Evolutionary conservation across 2,113 vertebrate genomes (phyloP).

Genomic region (Camelus dromedarius): DNA sequence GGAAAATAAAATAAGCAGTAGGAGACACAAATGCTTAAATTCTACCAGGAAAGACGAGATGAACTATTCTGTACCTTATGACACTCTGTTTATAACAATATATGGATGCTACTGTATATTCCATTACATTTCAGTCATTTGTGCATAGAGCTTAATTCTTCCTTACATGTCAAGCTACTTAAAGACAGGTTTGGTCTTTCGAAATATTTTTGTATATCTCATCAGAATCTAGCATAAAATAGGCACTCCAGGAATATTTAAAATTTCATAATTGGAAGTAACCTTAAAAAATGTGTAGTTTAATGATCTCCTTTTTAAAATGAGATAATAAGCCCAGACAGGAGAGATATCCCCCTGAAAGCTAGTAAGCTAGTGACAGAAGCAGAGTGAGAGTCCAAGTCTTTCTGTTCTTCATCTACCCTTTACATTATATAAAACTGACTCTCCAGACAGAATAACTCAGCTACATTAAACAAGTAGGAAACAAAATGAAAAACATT

Average conservation of each 20-base stretch:
- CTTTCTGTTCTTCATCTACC: background rate
- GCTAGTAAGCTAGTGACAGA: background rate
- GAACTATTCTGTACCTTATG: background rate
- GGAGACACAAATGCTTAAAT: constrained; percentile 41
- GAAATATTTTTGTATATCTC: constrained; percentile 58
- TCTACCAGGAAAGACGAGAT: background rate
- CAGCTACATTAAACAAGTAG: background rate
- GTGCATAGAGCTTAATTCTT: background rate
- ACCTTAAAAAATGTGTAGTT: constrained; percentile 1
- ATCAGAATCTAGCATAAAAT: constrained; percentile 24
- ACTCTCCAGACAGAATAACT: constrained; percentile 1
- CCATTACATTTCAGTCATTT: constrained; percentile 19
- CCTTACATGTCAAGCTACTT: background rate
- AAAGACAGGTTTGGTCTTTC: constrained; percentile 23
- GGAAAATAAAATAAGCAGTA: constrained; percentile 34
- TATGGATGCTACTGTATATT: background rate
- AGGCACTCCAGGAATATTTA: constrained; percentile 14
- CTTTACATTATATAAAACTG: background rate
- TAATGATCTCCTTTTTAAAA: constrained; percentile 25
- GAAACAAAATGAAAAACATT: background rate
- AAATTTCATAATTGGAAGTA: constrained; percentile 40
- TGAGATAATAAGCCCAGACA: background rate
- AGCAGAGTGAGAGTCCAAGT: constrained; percentile 22
- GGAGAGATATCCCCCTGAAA: background rate
- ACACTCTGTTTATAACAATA: constrained; percentile 12